Evolutionary conservation across 2,113 vertebrate genomes (phyloP).

Genomic region (Cephalopterus ornatus): DNA sequence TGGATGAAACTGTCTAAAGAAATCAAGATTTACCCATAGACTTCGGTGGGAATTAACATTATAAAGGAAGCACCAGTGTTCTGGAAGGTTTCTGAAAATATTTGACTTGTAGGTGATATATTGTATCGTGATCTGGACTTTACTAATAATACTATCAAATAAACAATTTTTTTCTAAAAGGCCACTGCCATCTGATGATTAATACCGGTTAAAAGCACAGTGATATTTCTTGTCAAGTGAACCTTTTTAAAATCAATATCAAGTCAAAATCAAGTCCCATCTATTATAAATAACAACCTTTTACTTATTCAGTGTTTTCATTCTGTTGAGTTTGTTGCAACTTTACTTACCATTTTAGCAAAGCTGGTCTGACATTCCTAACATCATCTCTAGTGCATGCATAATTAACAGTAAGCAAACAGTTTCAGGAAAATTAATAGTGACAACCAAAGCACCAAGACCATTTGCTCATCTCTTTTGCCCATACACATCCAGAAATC

Average conservation of each 20-base stretch:
- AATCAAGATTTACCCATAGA: background rate
- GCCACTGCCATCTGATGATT: background rate
- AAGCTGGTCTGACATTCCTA: background rate
- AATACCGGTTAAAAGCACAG: background rate
- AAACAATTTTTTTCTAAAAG: conserved; percentile 2
- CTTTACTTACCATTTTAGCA: conserved; percentile 20
- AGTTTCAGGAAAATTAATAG: conserved; percentile 29
- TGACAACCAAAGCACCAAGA: background rate
- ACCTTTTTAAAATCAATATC: conserved; percentile 21
- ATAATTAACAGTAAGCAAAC: conserved; percentile 20
- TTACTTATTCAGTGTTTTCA: conserved; percentile 37
- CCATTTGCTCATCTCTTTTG: background rate
- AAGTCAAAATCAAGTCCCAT: background rate
- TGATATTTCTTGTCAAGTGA: conserved; percentile 19
- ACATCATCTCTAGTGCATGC: background rate
- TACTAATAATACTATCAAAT: background rate
- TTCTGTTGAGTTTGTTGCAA: conserved; percentile 17
- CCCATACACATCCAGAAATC: background rate
- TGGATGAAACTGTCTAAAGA: background rate
- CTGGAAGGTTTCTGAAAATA: background rate
- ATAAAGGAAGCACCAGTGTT: background rate
- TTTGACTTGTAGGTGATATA: background rate
- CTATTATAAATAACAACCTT: conserved; percentile 32
- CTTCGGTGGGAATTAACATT: background rate
- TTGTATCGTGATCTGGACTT: background rate